Conservation (phyloP, 1,140 invertebrate genomes). For the Pentalonia nigronervosa region DNA sequence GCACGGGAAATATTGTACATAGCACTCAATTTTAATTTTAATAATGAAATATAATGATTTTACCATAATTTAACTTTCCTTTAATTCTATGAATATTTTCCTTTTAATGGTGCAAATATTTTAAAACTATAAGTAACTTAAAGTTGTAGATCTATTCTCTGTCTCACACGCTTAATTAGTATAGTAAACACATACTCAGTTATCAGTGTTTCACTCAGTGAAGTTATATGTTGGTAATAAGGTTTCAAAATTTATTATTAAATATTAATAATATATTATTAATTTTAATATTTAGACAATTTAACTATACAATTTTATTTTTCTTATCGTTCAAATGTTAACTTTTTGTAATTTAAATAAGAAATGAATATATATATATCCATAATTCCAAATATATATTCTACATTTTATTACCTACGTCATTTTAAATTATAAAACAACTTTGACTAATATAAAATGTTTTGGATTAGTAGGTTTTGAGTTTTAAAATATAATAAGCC, state of each 20-base stretch:
- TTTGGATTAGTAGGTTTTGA: not conserved
- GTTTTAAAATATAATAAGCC: not conserved
- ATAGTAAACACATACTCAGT: not conserved
- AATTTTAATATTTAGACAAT: not conserved
- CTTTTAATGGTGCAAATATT: not conserved
- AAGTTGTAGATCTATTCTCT: not conserved
- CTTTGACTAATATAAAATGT: not conserved
- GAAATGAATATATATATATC: not conserved
- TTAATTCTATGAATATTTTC: not conserved
- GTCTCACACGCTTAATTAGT: not conserved
- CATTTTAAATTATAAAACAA: not conserved
- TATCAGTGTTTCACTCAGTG: not conserved
- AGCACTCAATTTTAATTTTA: not conserved
- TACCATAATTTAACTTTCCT: not conserved
- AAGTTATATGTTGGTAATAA: not conserved
- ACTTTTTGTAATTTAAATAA: not conserved
- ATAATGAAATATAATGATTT: not conserved
- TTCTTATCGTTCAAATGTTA: not conserved
- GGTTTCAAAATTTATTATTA: not conserved
- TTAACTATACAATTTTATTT: not conserved
- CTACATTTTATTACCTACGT: not conserved
- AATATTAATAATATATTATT: too few species aligned
- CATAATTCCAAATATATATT: not conserved
- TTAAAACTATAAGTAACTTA: not conserved
- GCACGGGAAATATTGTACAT: not conserved